phyloP scores from a whole-genome alignment of 2,888 invertebrate genomes.

The Synergus itoensis region DNA sequence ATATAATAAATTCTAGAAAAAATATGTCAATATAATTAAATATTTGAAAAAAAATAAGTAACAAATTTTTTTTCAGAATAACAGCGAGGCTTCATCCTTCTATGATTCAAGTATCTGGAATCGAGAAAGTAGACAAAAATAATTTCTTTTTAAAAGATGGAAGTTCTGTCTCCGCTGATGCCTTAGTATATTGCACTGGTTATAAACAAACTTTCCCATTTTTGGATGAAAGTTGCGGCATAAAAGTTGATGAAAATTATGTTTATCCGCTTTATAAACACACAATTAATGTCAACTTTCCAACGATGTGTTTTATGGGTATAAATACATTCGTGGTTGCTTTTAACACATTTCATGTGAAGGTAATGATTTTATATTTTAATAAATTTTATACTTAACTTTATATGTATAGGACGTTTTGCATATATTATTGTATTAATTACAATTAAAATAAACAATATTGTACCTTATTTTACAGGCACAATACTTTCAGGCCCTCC shows the following conservation, averaged over 20 bases:
- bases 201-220: conserved; percentile 87
- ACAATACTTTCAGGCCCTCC: conserved; percentile 81
- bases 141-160: conserved; percentile 82
- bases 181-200: conserved; percentile 87
- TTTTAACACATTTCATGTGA: conserved; percentile 85
- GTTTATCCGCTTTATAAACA: conserved; percentile 88
- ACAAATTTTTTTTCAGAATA: conserved; percentile 66
- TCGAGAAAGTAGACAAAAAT: conserved; percentile 78
- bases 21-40: conserved; percentile 18
- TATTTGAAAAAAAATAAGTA: not conserved
- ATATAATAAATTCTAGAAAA: not conserved
- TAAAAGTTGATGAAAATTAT: conserved; percentile 82
- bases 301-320: conserved; percentile 88
- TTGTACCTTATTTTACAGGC: conserved; percentile 78
- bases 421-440: no score
- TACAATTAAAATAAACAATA: not conserved
- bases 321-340: conserved; percentile 84
- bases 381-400: no score
- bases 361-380: conserved; percentile 78
- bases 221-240: conserved; percentile 82
- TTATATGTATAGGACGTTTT: no score
- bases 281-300: conserved; percentile 86
- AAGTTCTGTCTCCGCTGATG: conserved; percentile 81
- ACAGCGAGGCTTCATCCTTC: conserved; percentile 78
- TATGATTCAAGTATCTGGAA: conserved; percentile 80